phyloP scores from a whole-genome alignment of 2,797 vertebrate species.

The Sphaeramia orbicularis region DNA sequence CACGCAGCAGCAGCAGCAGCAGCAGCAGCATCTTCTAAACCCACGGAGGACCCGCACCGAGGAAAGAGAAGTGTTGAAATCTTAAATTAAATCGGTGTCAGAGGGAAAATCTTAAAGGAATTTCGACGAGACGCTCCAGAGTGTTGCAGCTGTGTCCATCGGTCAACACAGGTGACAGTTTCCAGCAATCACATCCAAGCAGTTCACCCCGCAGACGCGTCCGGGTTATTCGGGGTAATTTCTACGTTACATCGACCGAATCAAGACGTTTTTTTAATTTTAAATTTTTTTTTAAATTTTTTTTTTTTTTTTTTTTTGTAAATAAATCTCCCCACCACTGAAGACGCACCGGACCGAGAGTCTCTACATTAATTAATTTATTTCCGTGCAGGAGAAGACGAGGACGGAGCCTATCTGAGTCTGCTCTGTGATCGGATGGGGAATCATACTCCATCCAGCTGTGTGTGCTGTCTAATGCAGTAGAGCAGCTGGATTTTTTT shows the following conservation, averaged over 20 bases:
- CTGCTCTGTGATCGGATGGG: constrained; percentile 39
- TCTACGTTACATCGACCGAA: too few species aligned
- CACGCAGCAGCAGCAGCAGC: constrained; percentile 32
- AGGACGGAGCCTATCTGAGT: constrained; percentile 24
- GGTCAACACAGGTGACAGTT: constrained; percentile 65
- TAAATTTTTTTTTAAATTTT: too few species aligned
- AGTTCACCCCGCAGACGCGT: constrained; percentile 47
- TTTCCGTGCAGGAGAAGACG: constrained; percentile 30
- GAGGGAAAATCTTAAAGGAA: constrained; percentile 57
- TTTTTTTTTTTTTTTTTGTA: too few species aligned
- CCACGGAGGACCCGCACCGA: too few species aligned
- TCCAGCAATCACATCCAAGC: constrained; percentile 30
- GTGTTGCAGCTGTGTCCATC: constrained; percentile 20
- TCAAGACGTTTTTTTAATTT: too few species aligned
- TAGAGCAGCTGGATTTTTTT: constrained; percentile 40
- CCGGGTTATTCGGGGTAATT: constrained; percentile 31
- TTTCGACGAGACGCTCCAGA: constrained; percentile 38
- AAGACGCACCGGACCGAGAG: constrained; percentile 33
- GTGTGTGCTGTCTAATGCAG: constrained; percentile 51
- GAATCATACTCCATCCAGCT: constrained; percentile 20
- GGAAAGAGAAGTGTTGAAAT: too few species aligned
- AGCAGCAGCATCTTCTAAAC: constrained; percentile 28
- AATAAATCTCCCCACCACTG: constrained; percentile 4
- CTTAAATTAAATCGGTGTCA: too few species aligned
- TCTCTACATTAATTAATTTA: constrained; percentile 29